phyloP scores from a whole-genome alignment of 2,888 invertebrate genomes.

The Pollenia labialis region DNA sequence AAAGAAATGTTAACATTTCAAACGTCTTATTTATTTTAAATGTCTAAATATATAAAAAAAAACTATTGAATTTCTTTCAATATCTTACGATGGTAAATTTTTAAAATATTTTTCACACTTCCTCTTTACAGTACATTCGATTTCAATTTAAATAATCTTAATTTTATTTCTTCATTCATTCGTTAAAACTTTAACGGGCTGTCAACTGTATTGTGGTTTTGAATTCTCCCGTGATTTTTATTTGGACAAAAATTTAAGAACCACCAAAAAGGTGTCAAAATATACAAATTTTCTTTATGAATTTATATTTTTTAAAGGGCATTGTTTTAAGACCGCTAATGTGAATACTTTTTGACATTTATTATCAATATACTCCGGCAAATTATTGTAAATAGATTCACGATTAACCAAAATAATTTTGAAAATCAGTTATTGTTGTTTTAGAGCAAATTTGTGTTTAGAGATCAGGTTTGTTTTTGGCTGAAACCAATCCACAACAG shows the following conservation, averaged over 20 bases:
- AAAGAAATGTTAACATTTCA: not conserved
- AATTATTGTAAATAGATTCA: too few species aligned
- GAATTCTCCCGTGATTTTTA: conserved; percentile 10
- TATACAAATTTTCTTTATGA: not conserved
- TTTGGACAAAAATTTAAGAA: not conserved
- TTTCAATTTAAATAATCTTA: conserved; percentile 37
- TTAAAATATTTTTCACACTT: conserved; percentile 17
- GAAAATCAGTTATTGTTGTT: too few species aligned
- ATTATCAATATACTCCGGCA: too few species aligned
- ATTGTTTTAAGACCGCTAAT: not conserved
- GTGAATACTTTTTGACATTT: too few species aligned
- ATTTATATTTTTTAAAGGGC: not conserved
- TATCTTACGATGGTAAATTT: not conserved
- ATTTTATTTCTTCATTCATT: not conserved
- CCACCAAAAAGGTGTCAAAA: conserved; percentile 42
- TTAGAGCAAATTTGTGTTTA: too few species aligned
- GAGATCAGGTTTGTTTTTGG: too few species aligned
- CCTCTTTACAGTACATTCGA: conserved; percentile 3
- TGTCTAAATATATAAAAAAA: not conserved
- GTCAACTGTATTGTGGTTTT: conserved; percentile 31
- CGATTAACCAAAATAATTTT: too few species aligned
- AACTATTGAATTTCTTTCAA: not conserved
- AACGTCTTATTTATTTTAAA: conserved; percentile 8
- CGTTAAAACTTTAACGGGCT: conserved; percentile 12
- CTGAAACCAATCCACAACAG: too few species aligned